phyloP scores from a whole-genome alignment of 2,888 invertebrate genomes.

The Diploptera punctata region DNA sequence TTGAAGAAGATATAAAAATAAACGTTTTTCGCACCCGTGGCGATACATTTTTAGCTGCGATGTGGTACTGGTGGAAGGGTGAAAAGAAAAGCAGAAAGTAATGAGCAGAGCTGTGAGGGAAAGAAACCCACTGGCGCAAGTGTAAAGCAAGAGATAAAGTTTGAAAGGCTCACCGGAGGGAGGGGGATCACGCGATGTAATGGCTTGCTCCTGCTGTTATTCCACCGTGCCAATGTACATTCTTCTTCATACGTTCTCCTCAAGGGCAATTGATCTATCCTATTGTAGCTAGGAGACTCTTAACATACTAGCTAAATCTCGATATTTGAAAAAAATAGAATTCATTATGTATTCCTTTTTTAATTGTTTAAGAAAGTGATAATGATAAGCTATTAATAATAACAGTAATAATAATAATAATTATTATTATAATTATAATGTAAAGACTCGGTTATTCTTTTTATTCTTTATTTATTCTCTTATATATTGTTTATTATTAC shows the following conservation, averaged over 20 bases:
- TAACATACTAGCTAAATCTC: no score
- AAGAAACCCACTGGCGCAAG: background rate
- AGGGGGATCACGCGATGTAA: constrained; percentile 23
- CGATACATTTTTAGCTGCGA: background rate
- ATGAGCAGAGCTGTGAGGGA: background rate
- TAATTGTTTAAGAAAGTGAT: no score
- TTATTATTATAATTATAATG: no score
- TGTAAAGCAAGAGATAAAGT: constrained; percentile 23
- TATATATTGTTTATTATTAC: no score
- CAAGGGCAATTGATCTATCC: constrained; percentile 2
- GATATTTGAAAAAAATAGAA: no score
- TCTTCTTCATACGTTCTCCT: background rate
- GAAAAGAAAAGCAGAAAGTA: constrained; percentile 1
- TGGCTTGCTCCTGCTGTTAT: background rate
- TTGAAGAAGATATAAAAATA: background rate
- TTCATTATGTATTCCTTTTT: no score
- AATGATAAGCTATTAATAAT: no score
- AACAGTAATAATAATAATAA: no score
- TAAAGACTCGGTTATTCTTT: no score
- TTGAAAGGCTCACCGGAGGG: background rate
- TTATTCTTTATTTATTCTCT: no score
- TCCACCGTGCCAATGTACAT: background rate
- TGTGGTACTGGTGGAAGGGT: background rate
- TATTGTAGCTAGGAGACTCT: no score
- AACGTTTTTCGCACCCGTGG: background rate